phyloP scores from a whole-genome alignment of 2,888 invertebrate genomes.

The Drosophila silvestris region DNA sequence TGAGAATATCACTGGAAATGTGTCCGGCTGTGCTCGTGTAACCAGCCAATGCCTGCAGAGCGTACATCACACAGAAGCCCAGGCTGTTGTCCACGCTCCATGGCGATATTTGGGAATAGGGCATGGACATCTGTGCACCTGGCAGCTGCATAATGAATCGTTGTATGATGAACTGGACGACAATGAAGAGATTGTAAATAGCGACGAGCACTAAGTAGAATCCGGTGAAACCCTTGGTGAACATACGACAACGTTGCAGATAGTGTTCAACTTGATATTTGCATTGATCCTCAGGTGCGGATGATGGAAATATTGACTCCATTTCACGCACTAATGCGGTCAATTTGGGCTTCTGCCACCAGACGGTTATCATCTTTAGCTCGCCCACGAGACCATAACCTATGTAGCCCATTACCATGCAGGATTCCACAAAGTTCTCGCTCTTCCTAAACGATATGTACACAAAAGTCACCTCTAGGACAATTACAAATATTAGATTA shows the following conservation, averaged over 20 bases:
- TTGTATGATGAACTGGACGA: conserved; percentile 54
- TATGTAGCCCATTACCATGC: conserved; percentile 37
- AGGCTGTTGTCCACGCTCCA: conserved; percentile 65
- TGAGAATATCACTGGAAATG: conserved; percentile 76
- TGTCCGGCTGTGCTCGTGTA: conserved; percentile 72
- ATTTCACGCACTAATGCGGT: conserved; percentile 56
- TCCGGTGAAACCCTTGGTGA: conserved; percentile 61
- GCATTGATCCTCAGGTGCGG: conserved; percentile 19
- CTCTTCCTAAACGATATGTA: conserved; percentile 13
- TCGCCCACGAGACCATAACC: conserved; percentile 29
- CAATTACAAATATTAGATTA: conserved; percentile 32
- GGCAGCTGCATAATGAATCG: conserved; percentile 37
- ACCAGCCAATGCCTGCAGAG: conserved; percentile 63
- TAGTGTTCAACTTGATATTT: conserved; percentile 47
- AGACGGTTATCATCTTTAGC: conserved; percentile 37
- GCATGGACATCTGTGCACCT: conserved; percentile 54
- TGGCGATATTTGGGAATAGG: conserved; percentile 65
- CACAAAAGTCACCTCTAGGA: conserved; percentile 22
- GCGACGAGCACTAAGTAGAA: conserved; percentile 75
- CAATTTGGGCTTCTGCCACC: conserved; percentile 44
- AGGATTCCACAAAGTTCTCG: conserved; percentile 37
- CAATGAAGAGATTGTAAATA: conserved; percentile 71
- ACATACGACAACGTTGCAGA: conserved; percentile 37
- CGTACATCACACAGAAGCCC: conserved; percentile 66
- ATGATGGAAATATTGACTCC: conserved; percentile 60